A percentile compares a stretch with the other conserved stretches of the same genome.
These are phyloP conservation scores for Saxicola maurus DNA, from an alignment of 2,797 vertebrate genomes.

Conservation along the genomic window DNA sequence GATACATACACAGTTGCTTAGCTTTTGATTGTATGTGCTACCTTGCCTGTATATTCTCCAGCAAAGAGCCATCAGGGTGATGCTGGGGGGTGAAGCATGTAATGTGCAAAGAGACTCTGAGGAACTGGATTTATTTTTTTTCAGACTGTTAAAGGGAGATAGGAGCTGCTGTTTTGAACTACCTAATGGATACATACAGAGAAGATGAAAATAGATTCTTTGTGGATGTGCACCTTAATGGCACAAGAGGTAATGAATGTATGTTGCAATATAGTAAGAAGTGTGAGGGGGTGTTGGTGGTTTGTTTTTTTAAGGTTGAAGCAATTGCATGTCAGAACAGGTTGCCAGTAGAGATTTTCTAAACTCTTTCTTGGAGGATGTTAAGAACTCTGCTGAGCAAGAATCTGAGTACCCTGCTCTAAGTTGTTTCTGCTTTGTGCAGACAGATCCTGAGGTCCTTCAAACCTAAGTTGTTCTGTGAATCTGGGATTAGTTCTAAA, in stretches of 20 bases:
- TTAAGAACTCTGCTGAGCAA: not conserved
- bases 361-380: not conserved
- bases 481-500: not conserved
- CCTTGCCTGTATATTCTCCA: not conserved
- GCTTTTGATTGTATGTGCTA: not conserved
- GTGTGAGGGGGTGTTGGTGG: not conserved
- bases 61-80: not conserved
- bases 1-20: not conserved
- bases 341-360: not conserved
- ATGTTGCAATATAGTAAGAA: not conserved
- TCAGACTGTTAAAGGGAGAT: not conserved
- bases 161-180: not conserved
- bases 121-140: not conserved
- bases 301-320: not conserved
- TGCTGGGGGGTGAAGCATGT: rapidly evolving
- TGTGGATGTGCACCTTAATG: not conserved
- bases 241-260: not conserved
- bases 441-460: not conserved
- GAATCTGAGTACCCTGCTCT: not conserved
- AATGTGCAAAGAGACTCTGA: not conserved
- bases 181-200: not conserved
- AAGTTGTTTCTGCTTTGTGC: not conserved
- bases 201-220: not conserved
- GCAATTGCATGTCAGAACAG: not conserved
- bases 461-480: not conserved